Percentiles rank a stretch among this genome's conserved stretches.
phyloP scores from a whole-genome alignment of 2,113 vertebrate genomes.

The Alethe castanea region DNA sequence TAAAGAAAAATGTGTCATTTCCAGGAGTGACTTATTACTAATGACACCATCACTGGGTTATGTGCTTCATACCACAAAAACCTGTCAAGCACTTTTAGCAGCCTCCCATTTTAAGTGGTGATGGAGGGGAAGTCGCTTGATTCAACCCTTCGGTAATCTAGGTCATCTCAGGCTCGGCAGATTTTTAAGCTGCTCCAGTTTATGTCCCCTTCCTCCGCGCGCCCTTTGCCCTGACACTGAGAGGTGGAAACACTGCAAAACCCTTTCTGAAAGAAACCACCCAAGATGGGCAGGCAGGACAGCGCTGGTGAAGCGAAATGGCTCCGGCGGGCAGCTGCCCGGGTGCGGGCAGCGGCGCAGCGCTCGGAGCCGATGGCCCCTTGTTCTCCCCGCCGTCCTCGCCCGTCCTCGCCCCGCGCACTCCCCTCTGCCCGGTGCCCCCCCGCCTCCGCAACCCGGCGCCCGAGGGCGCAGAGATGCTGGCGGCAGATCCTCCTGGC shows the following conservation, averaged over 20 bases:
- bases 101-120: conserved; percentile 63
- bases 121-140: conserved; percentile 53
- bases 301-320: background rate
- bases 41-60: conserved; percentile 69
- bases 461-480: background rate
- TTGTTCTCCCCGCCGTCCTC: background rate
- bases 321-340: background rate
- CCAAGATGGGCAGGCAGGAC: background rate
- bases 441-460: background rate
- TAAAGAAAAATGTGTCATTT: conserved; percentile 71
- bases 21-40: conserved; percentile 65
- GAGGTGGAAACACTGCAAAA: background rate
- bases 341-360: background rate
- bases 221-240: background rate
- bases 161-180: conserved; percentile 25
- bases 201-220: background rate
- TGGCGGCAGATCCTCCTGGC: background rate
- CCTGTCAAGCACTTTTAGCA: conserved; percentile 62
- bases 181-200: conserved; percentile 30
- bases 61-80: conserved; percentile 65
- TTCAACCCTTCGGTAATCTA: conserved; percentile 47
- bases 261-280: background rate
- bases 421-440: background rate
- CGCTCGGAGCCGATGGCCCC: background rate
- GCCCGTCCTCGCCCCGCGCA: background rate